Conservation (phyloP, 2,888 invertebrate genomes). For the Mechanitis mazaeus region DNA sequence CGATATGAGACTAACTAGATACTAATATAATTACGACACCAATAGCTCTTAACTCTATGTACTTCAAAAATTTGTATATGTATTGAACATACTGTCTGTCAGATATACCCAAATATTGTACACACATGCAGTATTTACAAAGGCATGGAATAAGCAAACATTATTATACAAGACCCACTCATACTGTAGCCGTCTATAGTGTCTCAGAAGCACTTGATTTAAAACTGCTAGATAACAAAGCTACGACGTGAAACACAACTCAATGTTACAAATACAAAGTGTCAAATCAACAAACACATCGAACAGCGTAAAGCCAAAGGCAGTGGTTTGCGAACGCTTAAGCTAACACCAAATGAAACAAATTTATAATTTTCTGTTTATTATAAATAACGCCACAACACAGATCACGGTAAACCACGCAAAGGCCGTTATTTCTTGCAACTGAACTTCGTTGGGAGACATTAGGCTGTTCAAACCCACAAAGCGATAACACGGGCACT, state of each 20-base stretch:
- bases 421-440: constrained; percentile 25
- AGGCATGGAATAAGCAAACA: constrained; percentile 18
- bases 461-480: constrained; percentile 25
- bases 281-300: background rate
- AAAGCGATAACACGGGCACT: constrained; percentile 50
- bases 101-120: constrained; percentile 3
- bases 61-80: constrained; percentile 9
- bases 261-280: background rate
- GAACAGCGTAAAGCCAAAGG: constrained; percentile 5
- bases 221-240: constrained; percentile 18
- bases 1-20: too few relatives aligned
- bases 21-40: too few relatives aligned
- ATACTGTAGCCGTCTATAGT: constrained; percentile 30
- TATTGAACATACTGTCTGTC: background rate
- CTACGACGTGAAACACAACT: constrained; percentile 9
- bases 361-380: background rate
- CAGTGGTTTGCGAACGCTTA: constrained; percentile 3
- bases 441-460: constrained; percentile 25
- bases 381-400: background rate
- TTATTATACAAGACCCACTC: constrained; percentile 17
- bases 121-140: constrained; percentile 24
- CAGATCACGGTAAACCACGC: constrained; percentile 6
- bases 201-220: constrained; percentile 10
- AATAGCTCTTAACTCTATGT: background rate
- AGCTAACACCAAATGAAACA: constrained; percentile 1